These are phyloP conservation scores for Macrophya alboannulata DNA, from an alignment of 2,888 invertebrate species.

Conservation along the genomic window DNA sequence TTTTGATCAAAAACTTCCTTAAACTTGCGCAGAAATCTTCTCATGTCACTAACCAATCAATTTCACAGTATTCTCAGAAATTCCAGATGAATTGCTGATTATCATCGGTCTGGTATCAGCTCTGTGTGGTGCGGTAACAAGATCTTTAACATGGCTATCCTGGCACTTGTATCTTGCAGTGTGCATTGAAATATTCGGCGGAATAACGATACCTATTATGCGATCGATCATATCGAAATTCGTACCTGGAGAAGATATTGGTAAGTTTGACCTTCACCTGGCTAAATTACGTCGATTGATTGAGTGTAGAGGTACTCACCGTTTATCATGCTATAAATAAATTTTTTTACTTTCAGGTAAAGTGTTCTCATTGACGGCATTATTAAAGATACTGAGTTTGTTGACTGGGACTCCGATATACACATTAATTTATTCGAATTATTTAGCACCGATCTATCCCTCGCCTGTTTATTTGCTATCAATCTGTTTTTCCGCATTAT, in stretches of 20 bases:
- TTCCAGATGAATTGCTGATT: conserved; percentile 69
- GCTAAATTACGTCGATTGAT: not conserved
- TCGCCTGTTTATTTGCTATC: conserved; percentile 73
- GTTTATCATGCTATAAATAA: not conserved
- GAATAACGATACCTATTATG: conserved; percentile 82
- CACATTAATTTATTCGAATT: conserved; percentile 82
- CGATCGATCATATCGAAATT: conserved; percentile 84
- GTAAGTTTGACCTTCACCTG: conserved; percentile 70
- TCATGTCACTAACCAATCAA: not conserved
- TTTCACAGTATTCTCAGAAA: conserved; percentile 57
- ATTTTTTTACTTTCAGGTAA: conserved; percentile 80
- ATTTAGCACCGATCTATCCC: conserved; percentile 75
- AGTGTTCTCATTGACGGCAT: conserved; percentile 86
- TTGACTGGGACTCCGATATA: conserved; percentile 85
- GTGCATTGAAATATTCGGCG: conserved; percentile 81
- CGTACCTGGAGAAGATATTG: conserved; percentile 83
- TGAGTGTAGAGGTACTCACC: too few species aligned
- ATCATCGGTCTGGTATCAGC: conserved; percentile 61
- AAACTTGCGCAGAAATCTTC: too few species aligned
- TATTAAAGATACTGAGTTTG: conserved; percentile 85
- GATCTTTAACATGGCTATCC: conserved; percentile 69
- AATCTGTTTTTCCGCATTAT: conserved; percentile 61
- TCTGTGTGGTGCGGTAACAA: conserved; percentile 59
- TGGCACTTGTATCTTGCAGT: conserved; percentile 80
- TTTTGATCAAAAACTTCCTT: too few species aligned